phyloP scores from a whole-genome alignment of 1,140 invertebrate species.

The Drosophila seguyi region DNA sequence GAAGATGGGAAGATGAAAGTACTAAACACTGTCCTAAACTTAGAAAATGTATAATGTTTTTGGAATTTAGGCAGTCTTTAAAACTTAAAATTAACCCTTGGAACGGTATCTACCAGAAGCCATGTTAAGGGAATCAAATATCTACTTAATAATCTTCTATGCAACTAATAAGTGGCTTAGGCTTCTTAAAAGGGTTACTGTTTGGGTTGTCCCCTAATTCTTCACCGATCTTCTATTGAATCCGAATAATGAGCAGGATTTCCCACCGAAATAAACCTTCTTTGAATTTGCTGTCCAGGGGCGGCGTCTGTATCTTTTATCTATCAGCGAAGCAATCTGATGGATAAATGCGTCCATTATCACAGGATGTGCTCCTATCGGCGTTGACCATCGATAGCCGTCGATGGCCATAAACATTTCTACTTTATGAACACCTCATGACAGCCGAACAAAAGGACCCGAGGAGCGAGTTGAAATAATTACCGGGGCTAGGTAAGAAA shows the following conservation, averaged over 20 bases:
- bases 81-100: background rate
- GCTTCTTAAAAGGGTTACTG: slow-evolving; percentile 17
- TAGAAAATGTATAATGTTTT: background rate
- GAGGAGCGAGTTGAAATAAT: slow-evolving; percentile 36
- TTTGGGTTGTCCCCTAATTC: background rate
- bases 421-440: slow-evolving; percentile 73
- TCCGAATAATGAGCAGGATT: slow-evolving; percentile 14
- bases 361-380: slow-evolving; percentile 82
- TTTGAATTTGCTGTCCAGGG: slow-evolving; percentile 25
- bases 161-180: background rate
- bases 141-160: background rate
- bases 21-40: background rate
- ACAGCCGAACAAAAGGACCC: slow-evolving; percentile 71
- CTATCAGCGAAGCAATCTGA: slow-evolving; percentile 47
- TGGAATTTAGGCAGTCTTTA: background rate
- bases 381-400: slow-evolving; percentile 71
- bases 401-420: slow-evolving; percentile 65
- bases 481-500: slow-evolving; percentile 49
- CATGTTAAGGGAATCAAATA: background rate
- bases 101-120: background rate
- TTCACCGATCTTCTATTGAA: slow-evolving; percentile 5
- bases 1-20: background rate
- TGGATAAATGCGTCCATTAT: slow-evolving; percentile 82
- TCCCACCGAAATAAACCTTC: slow-evolving; percentile 9
- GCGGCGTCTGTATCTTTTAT: slow-evolving; percentile 56